Evolutionary conservation across 2,888 invertebrate genomes (phyloP).

Genomic region (Lamellibrachia columna): DNA sequence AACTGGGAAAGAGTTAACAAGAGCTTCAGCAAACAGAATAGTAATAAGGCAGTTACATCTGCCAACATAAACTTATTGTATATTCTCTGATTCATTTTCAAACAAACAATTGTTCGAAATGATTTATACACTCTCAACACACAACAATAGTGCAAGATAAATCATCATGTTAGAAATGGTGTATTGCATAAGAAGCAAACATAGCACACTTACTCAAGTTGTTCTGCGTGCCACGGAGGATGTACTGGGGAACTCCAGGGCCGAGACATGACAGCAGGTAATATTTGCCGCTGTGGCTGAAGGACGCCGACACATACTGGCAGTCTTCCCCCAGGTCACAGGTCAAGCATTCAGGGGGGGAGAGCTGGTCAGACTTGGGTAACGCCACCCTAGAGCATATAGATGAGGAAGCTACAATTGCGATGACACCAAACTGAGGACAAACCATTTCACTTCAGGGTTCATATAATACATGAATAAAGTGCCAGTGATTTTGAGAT

Average conservation of each 20-base stretch:
- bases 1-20: background rate
- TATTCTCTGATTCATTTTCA: background rate
- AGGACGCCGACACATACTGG: slow-evolving; percentile 75
- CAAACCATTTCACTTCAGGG: too few species aligned
- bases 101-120: background rate
- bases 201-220: background rate
- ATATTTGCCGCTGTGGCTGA: slow-evolving; percentile 76
- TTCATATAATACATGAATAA: too few species aligned
- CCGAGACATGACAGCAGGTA: slow-evolving; percentile 91
- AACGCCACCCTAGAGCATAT: slow-evolving; percentile 26
- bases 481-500: too few species aligned
- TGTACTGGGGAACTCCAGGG: slow-evolving; percentile 79
- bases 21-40: background rate
- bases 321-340: slow-evolving; percentile 84
- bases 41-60: background rate
- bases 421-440: background rate
- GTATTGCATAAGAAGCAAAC: background rate
- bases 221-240: slow-evolving; percentile 39
- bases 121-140: background rate
- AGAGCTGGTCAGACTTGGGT: background rate
- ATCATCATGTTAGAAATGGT: too few species aligned
- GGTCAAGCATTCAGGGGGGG: slow-evolving; percentile 61
- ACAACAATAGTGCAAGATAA: too few species aligned
- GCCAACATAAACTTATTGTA: background rate
- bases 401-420: slow-evolving; percentile 19